Evolutionary conservation across 2,888 invertebrate genomes (phyloP).

Genomic region (Synanthedon formicaeformis): DNA sequence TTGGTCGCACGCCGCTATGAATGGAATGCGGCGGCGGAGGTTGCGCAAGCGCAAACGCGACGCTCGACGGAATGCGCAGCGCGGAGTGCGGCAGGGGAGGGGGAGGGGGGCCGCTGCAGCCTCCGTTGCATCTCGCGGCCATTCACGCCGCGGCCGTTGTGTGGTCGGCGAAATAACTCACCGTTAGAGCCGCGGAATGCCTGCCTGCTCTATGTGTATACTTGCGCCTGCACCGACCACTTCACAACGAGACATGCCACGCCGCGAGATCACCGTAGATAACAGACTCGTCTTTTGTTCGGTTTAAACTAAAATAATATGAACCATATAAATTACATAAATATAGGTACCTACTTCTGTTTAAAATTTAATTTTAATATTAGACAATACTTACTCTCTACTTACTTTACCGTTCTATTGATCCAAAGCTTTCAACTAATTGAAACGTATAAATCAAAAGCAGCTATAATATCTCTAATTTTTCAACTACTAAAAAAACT

Average conservation of each 20-base stretch:
- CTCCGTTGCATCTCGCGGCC: constrained; percentile 62
- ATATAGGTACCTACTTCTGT: too few species aligned
- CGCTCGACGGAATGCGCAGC: constrained; percentile 14
- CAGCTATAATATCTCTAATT: too few species aligned
- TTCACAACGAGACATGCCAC: constrained; percentile 25
- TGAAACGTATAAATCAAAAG: too few species aligned
- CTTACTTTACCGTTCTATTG: too few species aligned
- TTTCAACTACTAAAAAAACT: too few species aligned
- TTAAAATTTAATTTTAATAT: too few species aligned
- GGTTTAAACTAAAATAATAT: too few species aligned
- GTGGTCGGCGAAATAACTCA: constrained; percentile 62
- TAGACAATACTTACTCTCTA: too few species aligned
- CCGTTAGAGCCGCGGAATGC: constrained; percentile 65
- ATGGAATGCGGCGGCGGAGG: constrained; percentile 65
- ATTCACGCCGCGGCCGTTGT: constrained; percentile 55
- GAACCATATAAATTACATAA: too few species aligned
- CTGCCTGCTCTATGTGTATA: constrained; percentile 57
- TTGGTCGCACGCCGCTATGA: constrained; percentile 47
- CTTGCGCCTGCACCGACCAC: constrained; percentile 20
- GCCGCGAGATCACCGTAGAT: constrained; percentile 26
- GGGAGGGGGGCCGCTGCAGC: constrained; percentile 46
- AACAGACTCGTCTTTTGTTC: constrained; percentile 11
- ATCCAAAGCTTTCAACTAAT: too few species aligned
- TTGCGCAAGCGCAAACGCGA: constrained; percentile 56
- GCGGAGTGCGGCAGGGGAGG: constrained; percentile 14